Evolutionary conservation across 2,888 invertebrate genomes (phyloP).

Genomic region (Tigriopus californicus): DNA sequence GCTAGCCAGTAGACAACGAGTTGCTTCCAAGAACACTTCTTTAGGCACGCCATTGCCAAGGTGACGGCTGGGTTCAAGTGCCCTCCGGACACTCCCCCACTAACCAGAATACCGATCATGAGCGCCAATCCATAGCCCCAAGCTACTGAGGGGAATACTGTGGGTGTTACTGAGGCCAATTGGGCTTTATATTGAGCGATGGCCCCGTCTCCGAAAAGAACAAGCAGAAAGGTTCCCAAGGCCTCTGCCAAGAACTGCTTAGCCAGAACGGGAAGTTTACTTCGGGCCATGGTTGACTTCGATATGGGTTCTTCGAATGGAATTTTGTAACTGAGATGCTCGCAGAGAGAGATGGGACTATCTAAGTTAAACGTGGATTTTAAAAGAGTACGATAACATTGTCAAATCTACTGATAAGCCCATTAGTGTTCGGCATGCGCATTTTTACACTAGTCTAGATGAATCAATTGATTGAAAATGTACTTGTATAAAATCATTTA

Average conservation of each 20-base stretch:
- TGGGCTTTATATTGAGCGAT: conserved; percentile 26
- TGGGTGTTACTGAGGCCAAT: conserved; percentile 18
- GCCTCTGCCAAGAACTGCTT: conserved; percentile 28
- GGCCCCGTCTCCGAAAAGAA: conserved; percentile 28
- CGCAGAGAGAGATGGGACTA: too few relatives aligned
- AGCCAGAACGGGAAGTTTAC: too few relatives aligned
- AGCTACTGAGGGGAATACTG: conserved; percentile 21
- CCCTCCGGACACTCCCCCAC: conserved; percentile 26
- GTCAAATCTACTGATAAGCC: too few relatives aligned
- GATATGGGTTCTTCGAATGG: too few relatives aligned
- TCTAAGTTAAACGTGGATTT: too few relatives aligned
- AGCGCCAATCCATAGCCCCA: conserved; percentile 33
- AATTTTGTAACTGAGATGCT: too few relatives aligned
- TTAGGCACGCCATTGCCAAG: conserved; percentile 9
- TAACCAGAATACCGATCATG: conserved; percentile 31
- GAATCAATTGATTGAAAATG: too few relatives aligned
- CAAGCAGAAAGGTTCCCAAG: conserved; percentile 29
- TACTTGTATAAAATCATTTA: too few relatives aligned
- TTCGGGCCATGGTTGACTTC: too few relatives aligned
- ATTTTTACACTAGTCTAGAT: too few relatives aligned
- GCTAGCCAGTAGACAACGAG: conserved; percentile 30
- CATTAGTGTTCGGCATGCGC: too few relatives aligned
- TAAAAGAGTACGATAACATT: too few relatives aligned
- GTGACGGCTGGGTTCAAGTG: conserved; percentile 18
- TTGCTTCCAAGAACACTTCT: conserved; percentile 21